These are phyloP conservation scores for Pseudomyrmex flavicornis DNA, from an alignment of 1,140 invertebrate genomes.

Conservation along the genomic window DNA sequence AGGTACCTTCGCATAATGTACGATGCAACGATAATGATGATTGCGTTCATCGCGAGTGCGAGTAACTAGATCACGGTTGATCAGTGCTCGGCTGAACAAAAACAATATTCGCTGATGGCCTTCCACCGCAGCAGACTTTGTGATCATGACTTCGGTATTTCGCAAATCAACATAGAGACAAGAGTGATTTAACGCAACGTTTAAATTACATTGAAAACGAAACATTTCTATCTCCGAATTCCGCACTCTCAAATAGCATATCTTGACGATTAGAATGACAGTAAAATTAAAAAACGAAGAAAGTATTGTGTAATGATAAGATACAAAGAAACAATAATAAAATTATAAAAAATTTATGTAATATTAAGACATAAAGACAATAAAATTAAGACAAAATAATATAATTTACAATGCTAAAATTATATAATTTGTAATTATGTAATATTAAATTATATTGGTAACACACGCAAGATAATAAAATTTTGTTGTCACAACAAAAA, in stretches of 20 bases:
- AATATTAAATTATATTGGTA: no score
- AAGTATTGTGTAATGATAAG: neutral
- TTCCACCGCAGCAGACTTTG: neutral
- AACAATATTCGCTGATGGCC: slow-evolving; percentile 61
- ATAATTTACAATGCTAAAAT: no score
- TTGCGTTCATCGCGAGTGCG: slow-evolving; percentile 74
- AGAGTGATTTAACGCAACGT: neutral
- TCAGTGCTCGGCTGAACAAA: slow-evolving; percentile 53
- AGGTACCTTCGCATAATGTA: slow-evolving; percentile 69
- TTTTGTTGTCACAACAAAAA: no score
- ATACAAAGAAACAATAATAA: neutral
- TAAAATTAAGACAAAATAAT: no score
- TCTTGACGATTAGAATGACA: neutral
- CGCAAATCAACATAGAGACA: slow-evolving; percentile 27
- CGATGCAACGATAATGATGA: slow-evolving; percentile 76
- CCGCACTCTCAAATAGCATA: no score
- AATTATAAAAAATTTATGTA: no score
- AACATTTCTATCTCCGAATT: neutral
- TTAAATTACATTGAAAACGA: neutral
- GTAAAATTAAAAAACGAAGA: slow-evolving; percentile 4
- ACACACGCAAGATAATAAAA: no score
- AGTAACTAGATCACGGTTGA: slow-evolving; percentile 66
- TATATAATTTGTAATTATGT: no score
- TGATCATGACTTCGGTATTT: slow-evolving; percentile 30
- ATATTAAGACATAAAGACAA: no score